Base-by-base conservation (phyloP, 1,140 invertebrate species). In the Papilio polyxenes region DNA sequence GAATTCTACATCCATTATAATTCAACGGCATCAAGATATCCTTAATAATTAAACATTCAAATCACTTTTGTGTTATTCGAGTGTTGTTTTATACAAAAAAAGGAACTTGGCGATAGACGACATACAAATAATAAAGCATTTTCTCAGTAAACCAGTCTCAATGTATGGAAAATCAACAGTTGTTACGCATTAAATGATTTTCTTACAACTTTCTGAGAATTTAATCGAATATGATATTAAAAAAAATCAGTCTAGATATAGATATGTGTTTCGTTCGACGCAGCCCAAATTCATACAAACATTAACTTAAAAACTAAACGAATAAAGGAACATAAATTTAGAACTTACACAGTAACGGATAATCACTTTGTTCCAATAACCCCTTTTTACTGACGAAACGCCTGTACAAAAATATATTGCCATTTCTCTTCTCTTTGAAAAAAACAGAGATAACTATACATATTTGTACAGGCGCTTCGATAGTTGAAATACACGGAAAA, bases 1-100 rank as follows among this genome's bases (percentile, higher is more conserved):
- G 89, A 91, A 92, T 93, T 93, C 93, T 94, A 94, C 93, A 93
- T 93, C 92, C 91, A 93, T 93, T 94, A 94, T 94, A 94, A 93
- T 94, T 92, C 86, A 92, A 92, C 87, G 87, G 92, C 92, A 89
- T 93, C 88, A 92, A 88, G 85, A 89, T 91, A 93, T 90, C 89
- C 88, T 93, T 90, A 92, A 91, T 92, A 93, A 90, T 91, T 91
- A 89, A 88, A 92, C 87, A 89, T 90, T 90, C 20, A 44, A 76
- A 76, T 51, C 75, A 79, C 53, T 62, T 40, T 31, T 53, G 51
- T 53, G 49, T 90, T 87, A 90, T 88, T 90, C 85, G 86, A 85
- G 81, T 87, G 86, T 87, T 83, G 85, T 85, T 88, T 88, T 84
- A 86, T 86, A 87, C 87, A 87, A 86, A 85, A 85, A 86, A 88